Percentiles rank a stretch among this genome's conserved stretches.
Conservation (phyloP, 64 coral and sea anemone species). For the Dendrophyllia cribrosa region DNA sequence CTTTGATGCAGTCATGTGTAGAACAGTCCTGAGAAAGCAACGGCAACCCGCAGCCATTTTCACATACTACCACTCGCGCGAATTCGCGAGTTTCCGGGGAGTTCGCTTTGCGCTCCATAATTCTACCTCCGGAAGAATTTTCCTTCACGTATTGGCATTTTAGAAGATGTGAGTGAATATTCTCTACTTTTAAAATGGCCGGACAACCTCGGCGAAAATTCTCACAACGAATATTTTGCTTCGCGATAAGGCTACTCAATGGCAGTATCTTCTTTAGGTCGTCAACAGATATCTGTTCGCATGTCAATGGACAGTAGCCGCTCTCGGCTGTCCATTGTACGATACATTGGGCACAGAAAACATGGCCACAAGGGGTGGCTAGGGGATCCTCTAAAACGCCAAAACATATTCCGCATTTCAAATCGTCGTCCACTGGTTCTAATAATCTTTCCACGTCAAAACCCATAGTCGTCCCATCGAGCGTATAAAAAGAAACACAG, state of each 20-base stretch:
- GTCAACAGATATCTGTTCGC: constrained; percentile 96
- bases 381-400: constrained; percentile 88
- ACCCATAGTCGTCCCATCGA: constrained; percentile 82
- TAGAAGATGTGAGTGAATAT: constrained; percentile 83
- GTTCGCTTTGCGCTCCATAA: constrained; percentile 77
- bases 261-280: constrained; percentile 94
- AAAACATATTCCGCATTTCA: constrained; percentile 95
- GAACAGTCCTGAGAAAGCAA: constrained; percentile 76
- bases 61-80: constrained; percentile 92
- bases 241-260: constrained; percentile 81
- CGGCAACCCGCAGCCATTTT: constrained; percentile 96
- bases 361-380: constrained; percentile 94
- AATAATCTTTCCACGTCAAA: constrained; percentile 89
- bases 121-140: constrained; percentile 70
- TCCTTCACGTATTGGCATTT: constrained; percentile 85
- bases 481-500: constrained; percentile 83
- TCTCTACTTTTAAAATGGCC: constrained; percentile 85
- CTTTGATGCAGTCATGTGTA: constrained; percentile 91
- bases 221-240: constrained; percentile 87
- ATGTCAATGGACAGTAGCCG: constrained; percentile 88
- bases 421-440: constrained; percentile 87
- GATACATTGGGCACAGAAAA: constrained; percentile 92
- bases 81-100: constrained; percentile 81
- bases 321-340: constrained; percentile 85
- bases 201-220: constrained; percentile 93